A percentile compares a stretch with the other conserved stretches of the same genome.
phyloP scores from a whole-genome alignment of 2,113 vertebrate genomes.

The Silurus glanis region DNA sequence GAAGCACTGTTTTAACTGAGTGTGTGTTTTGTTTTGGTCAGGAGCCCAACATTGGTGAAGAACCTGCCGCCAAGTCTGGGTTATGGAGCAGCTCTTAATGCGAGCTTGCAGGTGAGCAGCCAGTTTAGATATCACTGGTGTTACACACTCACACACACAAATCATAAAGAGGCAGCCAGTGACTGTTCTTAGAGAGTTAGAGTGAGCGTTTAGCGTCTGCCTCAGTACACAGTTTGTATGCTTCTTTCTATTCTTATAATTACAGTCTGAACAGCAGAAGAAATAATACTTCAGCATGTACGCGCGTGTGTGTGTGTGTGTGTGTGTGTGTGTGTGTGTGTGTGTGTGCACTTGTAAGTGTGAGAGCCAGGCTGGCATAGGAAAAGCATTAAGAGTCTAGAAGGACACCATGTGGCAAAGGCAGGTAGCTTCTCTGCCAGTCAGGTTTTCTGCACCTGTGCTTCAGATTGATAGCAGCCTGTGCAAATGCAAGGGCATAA shows the following conservation, averaged over 20 bases:
- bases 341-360: not conserved
- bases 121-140: not conserved
- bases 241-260: constrained; percentile 15
- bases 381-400: constrained; percentile 64
- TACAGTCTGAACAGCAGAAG: constrained; percentile 15
- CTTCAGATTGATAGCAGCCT: constrained; percentile 88
- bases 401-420: constrained; percentile 85
- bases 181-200: not conserved
- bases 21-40: constrained; percentile 67
- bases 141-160: constrained; percentile 7
- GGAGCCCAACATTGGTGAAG: constrained; percentile 98
- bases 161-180: not conserved
- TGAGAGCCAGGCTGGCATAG: constrained; percentile 44
- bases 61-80: constrained; percentile 97
- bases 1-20: not conserved
- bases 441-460: constrained; percentile 56
- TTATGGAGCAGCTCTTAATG: constrained; percentile 96
- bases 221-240: constrained; percentile 30
- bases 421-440: constrained; percentile 59
- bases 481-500: constrained; percentile 89
- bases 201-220: not conserved
- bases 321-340: constrained; percentile 1
- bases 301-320: not conserved
- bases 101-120: constrained; percentile 91
- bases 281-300: constrained; percentile 18